Base-by-base conservation (phyloP, 2,797 vertebrate genomes). In the Clarias pachynema region DNA sequence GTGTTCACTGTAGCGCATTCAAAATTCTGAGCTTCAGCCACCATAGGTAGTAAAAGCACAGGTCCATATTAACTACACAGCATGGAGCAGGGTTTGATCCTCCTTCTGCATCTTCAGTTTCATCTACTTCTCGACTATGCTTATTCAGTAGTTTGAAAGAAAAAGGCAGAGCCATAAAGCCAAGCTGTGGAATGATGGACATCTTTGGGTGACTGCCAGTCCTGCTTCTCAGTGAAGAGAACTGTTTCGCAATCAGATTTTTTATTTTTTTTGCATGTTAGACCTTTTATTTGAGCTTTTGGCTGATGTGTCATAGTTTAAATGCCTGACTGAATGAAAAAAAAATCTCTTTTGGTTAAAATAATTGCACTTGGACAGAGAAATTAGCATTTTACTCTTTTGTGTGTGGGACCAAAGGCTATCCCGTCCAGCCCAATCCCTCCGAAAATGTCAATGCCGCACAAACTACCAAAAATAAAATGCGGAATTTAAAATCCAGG, bases 21-120 rank as follows among this genome's bases (percentile, higher is more conserved):
- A 22, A 31, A 81, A 68, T 79, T 31, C 63, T 24, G 24, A 78
- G 62, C 72, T 74, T 16, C 29, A 49, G 37, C 49, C 56, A 22
- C 74, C 77, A 49, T 7, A 86, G 79, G 84, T 24, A 9, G 59
- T 66, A 59, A 83, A 37, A 3, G 26, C 16, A 5, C 29, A 70
- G 81, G 68, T 88, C 34, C 8, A 86, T 87, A 82, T 86, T 83
- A 89, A 88, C 82, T 57, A 68, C 77, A n/a, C 69, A 81, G 73
- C 34, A 72, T 57, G 79, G 65, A 5, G 26, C 84, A 44, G 63
- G 26, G 84, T 82, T 59, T 84, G 18, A 86, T 69, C 44, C 24
- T 79, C 49, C 0, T 62, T 69, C 70, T n/a, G 20, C 70, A 9
- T 59, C 34, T 85, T 65, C 22, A 3, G 29, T 73, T 79, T 75